Base-by-base conservation (phyloP, 2,888 invertebrate genomes). In the Linhomoeus sp. region DNA sequence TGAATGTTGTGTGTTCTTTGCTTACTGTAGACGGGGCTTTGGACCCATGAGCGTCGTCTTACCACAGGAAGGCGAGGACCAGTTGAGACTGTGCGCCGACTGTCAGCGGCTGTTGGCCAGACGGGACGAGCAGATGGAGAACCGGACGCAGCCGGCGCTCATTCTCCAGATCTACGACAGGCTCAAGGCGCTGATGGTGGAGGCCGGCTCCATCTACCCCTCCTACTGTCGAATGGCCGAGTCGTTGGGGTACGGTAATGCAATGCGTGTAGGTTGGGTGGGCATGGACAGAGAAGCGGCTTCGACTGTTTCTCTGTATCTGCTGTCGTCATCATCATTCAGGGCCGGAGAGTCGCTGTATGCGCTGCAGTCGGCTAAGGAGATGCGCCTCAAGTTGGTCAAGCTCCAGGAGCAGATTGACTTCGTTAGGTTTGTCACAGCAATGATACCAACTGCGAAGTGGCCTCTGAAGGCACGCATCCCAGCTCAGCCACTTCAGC, bases 291-390 rank as follows among this genome's bases (percentile, higher is more conserved):
- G n/a, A n/a, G n/a, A n/a, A n/a, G n/a, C n/a, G n/a, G n/a, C n/a
- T n/a, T n/a, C n/a, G n/a, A n/a, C n/a, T n/a, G n/a, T n/a, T n/a
- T n/a, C n/a, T n/a, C n/a, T n/a, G n/a, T n/a, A n/a, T n/a, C n/a
- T n/a, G n/a, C n/a, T n/a, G n/a, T n/a, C n/a, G n/a, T n/a, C n/a
- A n/a, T n/a, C n/a, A n/a, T n/a, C n/a, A 63, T 66, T 52, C 57
- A 75, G 81, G 55, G 77, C 79, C 47, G 92, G 92, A n/a, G 90
- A 92, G 67, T 78, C 82, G 0, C 81, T 80, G 1, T 88, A 85
- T 64, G 79, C 79, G 53, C 68, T 90, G 46, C 73, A 77, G 26
- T 84, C 87, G 63, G 85, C 86, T 12, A 81, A 84, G 64, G 75
- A 79, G 2, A 69, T 86, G 59, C 75, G 86, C 50, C 76, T 78